A percentile compares a stretch with the other conserved stretches of the same genome.
These are phyloP conservation scores for Agonopterix heracliana DNA, from an alignment of 2,888 invertebrate species.

Conservation along the genomic window DNA sequence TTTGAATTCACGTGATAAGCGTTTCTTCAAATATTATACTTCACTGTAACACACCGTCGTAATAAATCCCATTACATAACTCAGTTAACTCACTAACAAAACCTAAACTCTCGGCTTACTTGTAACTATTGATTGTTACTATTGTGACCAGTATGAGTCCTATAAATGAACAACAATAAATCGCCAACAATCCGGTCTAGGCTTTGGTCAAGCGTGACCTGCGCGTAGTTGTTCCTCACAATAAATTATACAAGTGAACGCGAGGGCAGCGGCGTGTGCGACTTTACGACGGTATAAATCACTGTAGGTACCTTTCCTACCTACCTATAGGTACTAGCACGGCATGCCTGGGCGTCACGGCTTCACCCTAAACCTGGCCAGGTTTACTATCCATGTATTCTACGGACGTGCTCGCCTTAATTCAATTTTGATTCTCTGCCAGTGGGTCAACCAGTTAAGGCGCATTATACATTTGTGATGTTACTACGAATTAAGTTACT, in stretches of 20 bases:
- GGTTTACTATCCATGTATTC: slow-evolving; percentile 20
- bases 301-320: slow-evolving; percentile 20
- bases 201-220: slow-evolving; percentile 56
- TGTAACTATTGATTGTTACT: slow-evolving; percentile 5
- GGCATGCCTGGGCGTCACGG: slow-evolving; percentile 34
- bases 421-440: slow-evolving; percentile 24
- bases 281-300: slow-evolving; percentile 70
- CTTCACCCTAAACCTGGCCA: slow-evolving; percentile 32
- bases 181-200: slow-evolving; percentile 47
- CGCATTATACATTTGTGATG: too few species aligned
- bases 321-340: too few species aligned
- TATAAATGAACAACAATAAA: slow-evolving; percentile 30
- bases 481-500: too few species aligned
- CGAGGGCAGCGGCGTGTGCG: slow-evolving; percentile 63
- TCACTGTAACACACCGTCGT: too few species aligned
- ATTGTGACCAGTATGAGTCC: slow-evolving; percentile 4
- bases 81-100: too few species aligned
- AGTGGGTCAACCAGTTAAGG: slow-evolving; percentile 25
- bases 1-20: too few species aligned
- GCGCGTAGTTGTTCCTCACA: slow-evolving; percentile 25
- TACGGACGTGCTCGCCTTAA: slow-evolving; percentile 25
- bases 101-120: slow-evolving; percentile 2
- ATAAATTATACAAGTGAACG: slow-evolving; percentile 73
- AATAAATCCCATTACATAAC: too few species aligned
- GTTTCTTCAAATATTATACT: too few species aligned